Evolutionary conservation across 2,113 vertebrate genomes (phyloP).

Genomic region (Cisticola juncidis): DNA sequence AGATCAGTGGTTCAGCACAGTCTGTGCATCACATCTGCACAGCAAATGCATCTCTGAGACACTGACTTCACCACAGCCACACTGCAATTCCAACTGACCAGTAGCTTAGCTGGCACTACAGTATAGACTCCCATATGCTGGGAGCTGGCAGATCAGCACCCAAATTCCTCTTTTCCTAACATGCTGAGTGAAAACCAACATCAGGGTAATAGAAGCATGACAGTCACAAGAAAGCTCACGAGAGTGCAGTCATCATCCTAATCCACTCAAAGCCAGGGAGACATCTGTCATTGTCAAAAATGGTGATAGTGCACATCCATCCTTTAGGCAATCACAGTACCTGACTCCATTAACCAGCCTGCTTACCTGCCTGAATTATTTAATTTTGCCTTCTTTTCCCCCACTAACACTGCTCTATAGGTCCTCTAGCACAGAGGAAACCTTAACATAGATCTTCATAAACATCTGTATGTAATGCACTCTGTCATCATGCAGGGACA

Average conservation of each 20-base stretch:
- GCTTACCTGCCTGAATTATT: neutral
- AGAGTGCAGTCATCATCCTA: neutral
- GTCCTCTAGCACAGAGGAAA: neutral
- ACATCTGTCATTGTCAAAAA: neutral
- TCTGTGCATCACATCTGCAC: neutral
- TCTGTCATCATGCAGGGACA: neutral
- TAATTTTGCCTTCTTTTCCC: neutral
- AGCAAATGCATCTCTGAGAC: neutral
- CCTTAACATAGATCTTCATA: neutral
- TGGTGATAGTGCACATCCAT: neutral
- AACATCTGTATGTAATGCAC: neutral
- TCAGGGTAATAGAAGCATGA: neutral
- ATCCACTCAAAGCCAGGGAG: neutral
- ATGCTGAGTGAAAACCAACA: neutral
- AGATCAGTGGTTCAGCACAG: neutral
- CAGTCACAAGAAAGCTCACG: neutral
- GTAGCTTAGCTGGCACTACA: neutral
- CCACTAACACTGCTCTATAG: neutral
- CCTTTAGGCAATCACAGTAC: neutral
- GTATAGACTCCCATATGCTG: neutral
- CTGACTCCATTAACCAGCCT: neutral
- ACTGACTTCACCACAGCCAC: fast-evolving
- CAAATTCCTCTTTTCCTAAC: neutral
- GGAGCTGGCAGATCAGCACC: neutral
- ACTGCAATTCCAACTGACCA: neutral